Conservation (phyloP, 1,140 invertebrate genomes). For the Whitmania pigra region DNA sequence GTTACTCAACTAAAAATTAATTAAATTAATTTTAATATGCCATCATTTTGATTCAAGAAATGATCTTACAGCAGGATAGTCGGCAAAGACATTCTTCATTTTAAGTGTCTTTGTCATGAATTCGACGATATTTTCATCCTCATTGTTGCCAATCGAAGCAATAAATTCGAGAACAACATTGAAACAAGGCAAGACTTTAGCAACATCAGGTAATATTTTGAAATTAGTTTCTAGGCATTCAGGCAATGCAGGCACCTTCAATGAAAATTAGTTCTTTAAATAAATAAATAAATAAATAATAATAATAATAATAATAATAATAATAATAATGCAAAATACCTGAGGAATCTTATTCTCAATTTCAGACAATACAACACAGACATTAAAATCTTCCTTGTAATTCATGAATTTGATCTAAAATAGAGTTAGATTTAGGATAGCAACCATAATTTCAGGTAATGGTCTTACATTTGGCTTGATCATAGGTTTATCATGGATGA, state of each 20-base stretch:
- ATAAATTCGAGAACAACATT: constrained; percentile 1
- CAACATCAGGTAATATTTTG: background rate
- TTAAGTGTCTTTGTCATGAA: constrained; percentile 3
- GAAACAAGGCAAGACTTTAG: background rate
- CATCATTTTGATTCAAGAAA: constrained; percentile 5
- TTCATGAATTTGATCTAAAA: constrained; percentile 31
- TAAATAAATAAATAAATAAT: background rate
- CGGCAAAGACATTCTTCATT: constrained; percentile 6
- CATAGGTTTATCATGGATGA: constrained; percentile 28
- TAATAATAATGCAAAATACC: constrained; percentile 25
- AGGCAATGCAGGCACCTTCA: background rate
- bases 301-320: background rate
- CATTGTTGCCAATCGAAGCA: background rate
- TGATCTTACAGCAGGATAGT: background rate
- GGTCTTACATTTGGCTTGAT: constrained; percentile 16
- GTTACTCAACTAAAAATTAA: constrained; percentile 27
- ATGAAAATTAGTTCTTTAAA: background rate
- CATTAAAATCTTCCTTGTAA: constrained; percentile 30
- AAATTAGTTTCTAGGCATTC: background rate
- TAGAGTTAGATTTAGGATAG: background rate
- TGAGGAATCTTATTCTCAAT: constrained; percentile 31
- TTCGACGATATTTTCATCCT: background rate
- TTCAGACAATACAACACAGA: constrained; percentile 28
- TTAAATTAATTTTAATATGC: constrained; percentile 27
- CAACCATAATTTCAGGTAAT: constrained; percentile 5